These are phyloP conservation scores for Gallinago media DNA, from an alignment of 2,113 vertebrate genomes.

Conservation along the genomic window DNA sequence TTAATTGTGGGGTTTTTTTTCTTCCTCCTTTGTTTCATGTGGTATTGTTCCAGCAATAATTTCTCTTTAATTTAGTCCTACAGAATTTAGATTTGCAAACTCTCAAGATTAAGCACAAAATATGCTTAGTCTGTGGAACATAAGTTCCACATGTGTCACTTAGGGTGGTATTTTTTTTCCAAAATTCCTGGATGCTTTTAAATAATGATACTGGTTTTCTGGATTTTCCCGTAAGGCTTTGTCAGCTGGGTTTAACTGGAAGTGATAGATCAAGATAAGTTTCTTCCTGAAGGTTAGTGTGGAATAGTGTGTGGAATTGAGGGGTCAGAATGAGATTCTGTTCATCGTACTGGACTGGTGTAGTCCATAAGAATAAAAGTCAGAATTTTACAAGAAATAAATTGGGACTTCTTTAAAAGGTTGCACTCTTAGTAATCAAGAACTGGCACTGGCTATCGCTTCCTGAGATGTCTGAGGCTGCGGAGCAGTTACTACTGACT, in stretches of 20 bases:
- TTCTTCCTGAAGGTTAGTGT: background rate
- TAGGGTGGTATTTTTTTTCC: background rate
- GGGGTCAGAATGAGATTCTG: background rate
- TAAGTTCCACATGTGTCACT: background rate
- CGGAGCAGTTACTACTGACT: background rate
- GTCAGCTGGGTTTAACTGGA: background rate
- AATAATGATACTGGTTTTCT: background rate
- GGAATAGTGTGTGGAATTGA: fast-evolving
- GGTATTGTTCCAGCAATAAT: background rate
- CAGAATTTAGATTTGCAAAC: background rate
- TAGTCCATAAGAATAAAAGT: background rate
- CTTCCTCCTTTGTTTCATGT: background rate
- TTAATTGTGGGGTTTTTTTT: background rate
- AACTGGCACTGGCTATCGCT: background rate
- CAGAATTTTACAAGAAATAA: background rate
- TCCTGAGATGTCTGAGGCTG: background rate
- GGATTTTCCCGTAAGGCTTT: background rate
- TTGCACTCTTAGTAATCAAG: background rate
- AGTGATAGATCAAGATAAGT: background rate
- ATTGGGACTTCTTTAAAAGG: fast-evolving
- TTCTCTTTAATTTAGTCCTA: background rate
- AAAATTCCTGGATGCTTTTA: background rate
- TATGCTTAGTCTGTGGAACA: background rate
- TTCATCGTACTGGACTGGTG: background rate
- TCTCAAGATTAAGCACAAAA: background rate